phyloP scores from a whole-genome alignment of 2,797 vertebrate genomes.

The Lepus oiostolus region DNA sequence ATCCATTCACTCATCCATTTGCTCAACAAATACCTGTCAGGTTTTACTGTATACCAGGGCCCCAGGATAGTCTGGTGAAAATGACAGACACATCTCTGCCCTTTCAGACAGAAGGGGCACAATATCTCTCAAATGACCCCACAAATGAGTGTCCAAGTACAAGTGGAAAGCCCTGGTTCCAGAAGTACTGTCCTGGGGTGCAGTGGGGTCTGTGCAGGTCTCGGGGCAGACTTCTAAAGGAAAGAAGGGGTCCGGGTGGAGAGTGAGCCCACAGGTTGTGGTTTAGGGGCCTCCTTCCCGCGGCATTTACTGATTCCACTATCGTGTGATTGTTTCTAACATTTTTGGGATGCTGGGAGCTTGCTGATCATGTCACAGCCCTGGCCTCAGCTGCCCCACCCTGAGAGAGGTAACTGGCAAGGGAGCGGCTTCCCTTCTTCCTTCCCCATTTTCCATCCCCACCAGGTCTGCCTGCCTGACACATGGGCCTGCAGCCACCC shows the following conservation, averaged over 20 bases:
- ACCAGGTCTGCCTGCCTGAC: not conserved
- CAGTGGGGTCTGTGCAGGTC: not conserved
- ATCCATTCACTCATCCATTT: not conserved
- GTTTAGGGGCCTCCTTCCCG: not conserved
- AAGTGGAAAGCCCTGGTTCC: not conserved
- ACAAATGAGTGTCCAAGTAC: not conserved
- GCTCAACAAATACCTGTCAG: not conserved
- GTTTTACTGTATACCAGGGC: not conserved
- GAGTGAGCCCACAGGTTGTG: not conserved
- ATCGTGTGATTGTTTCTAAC: rapidly evolving
- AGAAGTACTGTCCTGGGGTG: not conserved
- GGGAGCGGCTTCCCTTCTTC: not conserved
- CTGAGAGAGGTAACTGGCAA: not conserved
- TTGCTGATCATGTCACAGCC: not conserved
- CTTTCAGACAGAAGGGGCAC: not conserved
- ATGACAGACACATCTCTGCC: not conserved
- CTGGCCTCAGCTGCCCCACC: not conserved
- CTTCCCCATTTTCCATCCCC: not conserved
- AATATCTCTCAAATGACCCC: not conserved
- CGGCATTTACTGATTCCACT: not conserved
- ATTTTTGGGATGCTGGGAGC: not conserved
- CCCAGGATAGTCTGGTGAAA: not conserved
- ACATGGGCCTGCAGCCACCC: not conserved
- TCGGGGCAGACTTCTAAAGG: not conserved
- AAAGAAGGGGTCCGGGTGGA: not conserved